Evolutionary conservation across 2,113 vertebrate genomes (phyloP).

Genomic region (Crotophaga sulcirostris): DNA sequence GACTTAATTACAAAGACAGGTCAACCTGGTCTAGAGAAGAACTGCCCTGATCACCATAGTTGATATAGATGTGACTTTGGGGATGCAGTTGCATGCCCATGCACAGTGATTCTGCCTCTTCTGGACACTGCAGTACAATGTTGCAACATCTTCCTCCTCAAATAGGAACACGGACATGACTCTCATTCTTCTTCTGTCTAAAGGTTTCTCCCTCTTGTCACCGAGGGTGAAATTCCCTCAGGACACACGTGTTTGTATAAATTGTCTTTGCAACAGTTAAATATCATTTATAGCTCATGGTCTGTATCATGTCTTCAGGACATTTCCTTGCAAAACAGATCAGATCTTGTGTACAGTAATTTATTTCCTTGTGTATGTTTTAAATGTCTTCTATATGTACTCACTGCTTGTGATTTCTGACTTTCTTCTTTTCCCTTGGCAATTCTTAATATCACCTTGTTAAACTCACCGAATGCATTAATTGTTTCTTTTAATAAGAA

Average conservation of each 20-base stretch:
- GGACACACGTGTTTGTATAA: background rate
- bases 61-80: background rate
- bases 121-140: rapidly evolving
- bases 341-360: background rate
- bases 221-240: background rate
- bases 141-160: background rate
- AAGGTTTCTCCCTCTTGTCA: background rate
- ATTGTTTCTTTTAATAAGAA: background rate
- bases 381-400: background rate
- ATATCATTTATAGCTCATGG: background rate
- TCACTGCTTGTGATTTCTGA: background rate
- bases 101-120: background rate
- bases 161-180: background rate
- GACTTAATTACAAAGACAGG: background rate
- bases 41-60: background rate
- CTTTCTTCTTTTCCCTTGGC: background rate
- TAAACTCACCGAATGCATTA: background rate
- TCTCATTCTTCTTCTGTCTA: background rate
- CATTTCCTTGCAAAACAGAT: background rate
- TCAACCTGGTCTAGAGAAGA: background rate
- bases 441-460: background rate
- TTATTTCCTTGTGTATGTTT: background rate
- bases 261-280: background rate
- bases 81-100: background rate
- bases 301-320: background rate